Evolutionary conservation across 2,888 invertebrate species (phyloP).

Genomic region (Unio pictorum): DNA sequence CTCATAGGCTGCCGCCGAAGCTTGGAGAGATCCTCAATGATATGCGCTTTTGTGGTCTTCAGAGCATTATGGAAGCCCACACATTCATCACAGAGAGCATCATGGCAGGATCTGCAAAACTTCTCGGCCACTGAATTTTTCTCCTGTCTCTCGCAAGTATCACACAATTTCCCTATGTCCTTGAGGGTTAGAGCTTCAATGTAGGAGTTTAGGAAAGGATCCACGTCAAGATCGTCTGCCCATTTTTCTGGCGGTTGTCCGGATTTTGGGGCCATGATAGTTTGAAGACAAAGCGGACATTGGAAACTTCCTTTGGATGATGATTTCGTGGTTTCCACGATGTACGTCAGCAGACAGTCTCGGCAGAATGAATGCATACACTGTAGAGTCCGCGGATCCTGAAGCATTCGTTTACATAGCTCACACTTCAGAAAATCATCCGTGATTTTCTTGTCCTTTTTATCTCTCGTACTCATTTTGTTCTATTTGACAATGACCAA

Average conservation of each 20-base stretch:
- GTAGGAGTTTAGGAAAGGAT: slow-evolving; percentile 29
- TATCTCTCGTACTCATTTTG: no score
- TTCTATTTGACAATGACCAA: no score
- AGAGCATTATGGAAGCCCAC: slow-evolving; percentile 37
- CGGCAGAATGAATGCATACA: slow-evolving; percentile 32
- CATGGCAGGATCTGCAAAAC: slow-evolving; percentile 41
- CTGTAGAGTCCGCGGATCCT: slow-evolving; percentile 19
- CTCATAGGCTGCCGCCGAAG: slow-evolving; percentile 23
- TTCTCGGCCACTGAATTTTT: slow-evolving; percentile 18
- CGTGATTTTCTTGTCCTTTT: no score
- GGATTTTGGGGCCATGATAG: slow-evolving; percentile 8
- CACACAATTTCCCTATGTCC: slow-evolving; percentile 29
- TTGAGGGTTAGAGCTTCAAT: slow-evolving; percentile 29
- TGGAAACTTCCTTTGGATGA: slow-evolving; percentile 6
- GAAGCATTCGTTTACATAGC: slow-evolving; percentile 22
- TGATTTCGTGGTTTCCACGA: slow-evolving; percentile 11
- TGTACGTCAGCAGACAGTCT: slow-evolving; percentile 25
- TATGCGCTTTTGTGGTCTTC: slow-evolving; percentile 39
- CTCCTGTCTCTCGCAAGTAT: slow-evolving; percentile 35
- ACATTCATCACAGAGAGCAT: slow-evolving; percentile 38
- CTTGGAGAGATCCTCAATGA: slow-evolving; percentile 16
- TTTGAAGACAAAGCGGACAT: slow-evolving; percentile 29
- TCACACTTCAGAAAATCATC: slow-evolving; percentile 33
- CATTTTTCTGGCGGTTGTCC: slow-evolving; percentile 16
- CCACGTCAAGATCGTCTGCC: slow-evolving; percentile 28